phyloP scores from a whole-genome alignment of 2,113 vertebrate genomes.

The Tenebrosternarchus preto region DNA sequence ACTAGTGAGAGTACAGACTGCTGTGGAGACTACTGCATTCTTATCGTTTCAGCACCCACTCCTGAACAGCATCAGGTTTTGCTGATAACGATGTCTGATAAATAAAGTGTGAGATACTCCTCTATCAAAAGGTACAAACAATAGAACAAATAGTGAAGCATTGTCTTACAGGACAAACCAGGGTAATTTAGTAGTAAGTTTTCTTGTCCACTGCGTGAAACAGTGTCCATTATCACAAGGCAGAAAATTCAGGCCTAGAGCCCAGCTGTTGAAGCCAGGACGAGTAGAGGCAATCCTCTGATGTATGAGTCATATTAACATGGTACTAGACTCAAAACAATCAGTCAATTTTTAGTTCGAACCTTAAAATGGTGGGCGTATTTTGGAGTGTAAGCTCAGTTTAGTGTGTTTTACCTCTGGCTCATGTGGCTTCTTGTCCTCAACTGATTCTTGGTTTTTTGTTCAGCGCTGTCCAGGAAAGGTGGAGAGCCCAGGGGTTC shows the following conservation, averaged over 20 bases:
- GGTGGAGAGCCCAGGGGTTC: not conserved
- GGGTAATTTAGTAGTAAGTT: no score
- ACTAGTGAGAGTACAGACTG: not conserved
- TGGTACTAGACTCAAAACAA: not conserved
- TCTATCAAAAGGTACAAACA: not conserved
- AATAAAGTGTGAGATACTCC: not conserved
- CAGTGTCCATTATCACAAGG: no score
- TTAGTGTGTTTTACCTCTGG: not conserved
- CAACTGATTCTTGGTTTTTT: no score
- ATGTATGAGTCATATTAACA: not conserved
- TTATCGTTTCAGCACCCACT: constrained; percentile 65
- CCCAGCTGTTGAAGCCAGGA: no score
- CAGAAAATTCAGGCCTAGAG: no score
- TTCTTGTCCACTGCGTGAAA: no score
- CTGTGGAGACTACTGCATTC: constrained; percentile 18
- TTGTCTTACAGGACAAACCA: no score
- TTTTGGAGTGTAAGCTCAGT: not conserved
- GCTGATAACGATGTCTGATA: constrained; percentile 39
- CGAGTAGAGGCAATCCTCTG: not conserved
- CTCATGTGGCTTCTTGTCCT: no score
- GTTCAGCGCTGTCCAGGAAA: not conserved
- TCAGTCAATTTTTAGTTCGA: not conserved
- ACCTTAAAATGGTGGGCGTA: no score
- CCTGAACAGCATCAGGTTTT: constrained; percentile 64
- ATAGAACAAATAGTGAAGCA: not conserved